Base-by-base conservation (phyloP, 2,113 vertebrate species). In the Anarrhichthys ocellatus region DNA sequence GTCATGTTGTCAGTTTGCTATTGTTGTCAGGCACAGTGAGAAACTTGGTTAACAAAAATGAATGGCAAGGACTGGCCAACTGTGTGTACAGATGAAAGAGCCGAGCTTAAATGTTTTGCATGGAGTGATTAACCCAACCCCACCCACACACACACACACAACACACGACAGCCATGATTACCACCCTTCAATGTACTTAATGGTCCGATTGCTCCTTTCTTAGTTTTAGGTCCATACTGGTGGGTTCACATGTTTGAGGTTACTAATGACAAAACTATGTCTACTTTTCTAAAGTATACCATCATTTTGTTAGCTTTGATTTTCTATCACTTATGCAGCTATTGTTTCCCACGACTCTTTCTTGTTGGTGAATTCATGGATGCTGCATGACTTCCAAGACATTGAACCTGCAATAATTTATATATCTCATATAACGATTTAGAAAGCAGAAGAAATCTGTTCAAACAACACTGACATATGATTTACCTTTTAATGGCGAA, bases 31-130 rank as follows among this genome's bases (percentile, higher is more conserved):
- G 78, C 84, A 81, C 85, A 74, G 86, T 79, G 58, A 81, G 80
- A 84, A 92, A 85, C 44, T 84, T 81, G 66, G 80, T 90, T 92
- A 88, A 91, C 84, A 83, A 61, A 87, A 88, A 72, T 77, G 88
- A 94, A 93, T 90, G 76, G 70, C n/a, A 70, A 84, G 82, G 73
- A 87, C 83, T 29, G 82, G 87, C 77, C 88, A 91, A 93, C 83
- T 94, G 87, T 85, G 76, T 89, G 78, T 86, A 84, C 79, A 86
- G 76, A 89, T 91, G 82, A 92, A 92, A 93, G 89, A 90, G 71
- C 48, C 79, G 24, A 62, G 88, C 89, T 92, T 91, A 90, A 79
- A 80, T 83, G 79, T 89, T 84, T 83, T 89, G 84, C 90, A 76
- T 89, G 78, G 80, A 86, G 66, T 65, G 84, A 93, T 93, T 91